Percentiles rank a stretch among this genome's conserved stretches.
Evolutionary conservation across 2,888 invertebrate genomes (phyloP).

Genomic region (Clusia tigrina): DNA sequence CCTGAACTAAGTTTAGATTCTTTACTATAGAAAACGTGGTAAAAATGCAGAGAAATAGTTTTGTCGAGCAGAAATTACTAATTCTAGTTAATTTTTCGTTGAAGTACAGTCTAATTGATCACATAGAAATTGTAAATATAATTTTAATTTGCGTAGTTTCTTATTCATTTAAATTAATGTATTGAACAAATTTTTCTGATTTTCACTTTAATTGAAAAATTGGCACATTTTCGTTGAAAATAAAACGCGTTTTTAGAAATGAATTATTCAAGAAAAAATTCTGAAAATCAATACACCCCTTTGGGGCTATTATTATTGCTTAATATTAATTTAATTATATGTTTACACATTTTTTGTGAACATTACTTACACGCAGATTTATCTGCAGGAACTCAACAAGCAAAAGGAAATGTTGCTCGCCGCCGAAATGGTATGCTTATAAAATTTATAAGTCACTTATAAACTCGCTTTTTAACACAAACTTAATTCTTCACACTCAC

Average conservation of each 20-base stretch:
- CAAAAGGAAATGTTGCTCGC: conserved; percentile 84
- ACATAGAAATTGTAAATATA: too few species aligned
- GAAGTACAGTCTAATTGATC: too few species aligned
- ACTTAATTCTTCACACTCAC: too few species aligned
- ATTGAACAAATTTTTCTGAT: conserved; percentile 26
- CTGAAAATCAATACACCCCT: neutral
- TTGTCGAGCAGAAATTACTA: too few species aligned
- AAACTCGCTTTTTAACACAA: too few species aligned
- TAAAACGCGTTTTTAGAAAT: neutral
- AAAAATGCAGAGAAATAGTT: too few species aligned
- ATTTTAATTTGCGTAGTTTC: too few species aligned
- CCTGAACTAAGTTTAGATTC: too few species aligned
- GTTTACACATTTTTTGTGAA: conserved; percentile 12
- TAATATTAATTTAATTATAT: conserved; percentile 6
- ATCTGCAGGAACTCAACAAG: conserved; percentile 89
- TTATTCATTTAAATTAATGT: too few species aligned
- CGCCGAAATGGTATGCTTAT: conserved; percentile 85
- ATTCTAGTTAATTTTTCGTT: too few species aligned
- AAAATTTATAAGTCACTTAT: too few species aligned
- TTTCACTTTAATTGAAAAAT: conserved; percentile 18
- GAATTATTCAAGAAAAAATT: neutral
- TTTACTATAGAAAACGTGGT: too few species aligned
- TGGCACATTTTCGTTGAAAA: conserved; percentile 3
- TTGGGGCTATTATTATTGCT: neutral
- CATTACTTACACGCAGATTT: conserved; percentile 71